A percentile compares a stretch with the other conserved stretches of the same genome.
phyloP scores from a whole-genome alignment of 2,888 invertebrate species.

The Caenorhabditis sp. region DNA sequence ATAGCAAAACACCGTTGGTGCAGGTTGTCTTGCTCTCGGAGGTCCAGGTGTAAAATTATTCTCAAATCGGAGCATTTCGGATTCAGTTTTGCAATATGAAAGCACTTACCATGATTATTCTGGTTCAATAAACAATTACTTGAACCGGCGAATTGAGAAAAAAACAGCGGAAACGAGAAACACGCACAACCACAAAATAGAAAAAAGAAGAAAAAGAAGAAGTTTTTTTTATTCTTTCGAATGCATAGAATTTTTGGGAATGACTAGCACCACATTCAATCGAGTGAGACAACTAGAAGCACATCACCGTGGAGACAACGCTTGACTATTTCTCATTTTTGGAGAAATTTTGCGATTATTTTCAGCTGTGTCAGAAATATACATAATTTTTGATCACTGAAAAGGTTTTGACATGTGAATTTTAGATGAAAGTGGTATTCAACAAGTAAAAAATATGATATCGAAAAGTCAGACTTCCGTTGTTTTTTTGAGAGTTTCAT shows the following conservation, averaged over 20 bases:
- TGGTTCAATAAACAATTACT: conserved; percentile 26
- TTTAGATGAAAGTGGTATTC: no score
- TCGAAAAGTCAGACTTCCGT: no score
- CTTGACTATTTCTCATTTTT: not conserved
- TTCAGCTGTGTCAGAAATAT: no score
- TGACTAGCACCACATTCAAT: conserved; percentile 6
- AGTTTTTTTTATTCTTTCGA: conserved; percentile 20
- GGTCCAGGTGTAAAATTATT: conserved; percentile 58
- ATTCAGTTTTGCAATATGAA: not conserved
- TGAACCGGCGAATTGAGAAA: not conserved
- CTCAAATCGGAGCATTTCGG: conserved; percentile 31
- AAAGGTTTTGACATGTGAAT: no score
- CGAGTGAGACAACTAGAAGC: conserved; percentile 8
- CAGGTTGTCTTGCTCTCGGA: conserved; percentile 63
- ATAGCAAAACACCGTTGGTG: conserved; percentile 75
- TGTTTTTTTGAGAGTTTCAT: no score
- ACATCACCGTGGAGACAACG: conserved; percentile 37
- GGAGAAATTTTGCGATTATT: no score
- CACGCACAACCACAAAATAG: conserved; percentile 6
- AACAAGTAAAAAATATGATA: no score
- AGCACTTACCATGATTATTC: conserved; percentile 22
- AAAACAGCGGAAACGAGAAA: conserved; percentile 3
- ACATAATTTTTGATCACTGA: no score
- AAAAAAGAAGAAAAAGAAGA: conserved; percentile 6
- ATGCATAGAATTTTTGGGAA: conserved; percentile 35